These are phyloP conservation scores for Nomada fucata DNA, from an alignment of 2,888 invertebrate genomes.

Conservation along the genomic window DNA sequence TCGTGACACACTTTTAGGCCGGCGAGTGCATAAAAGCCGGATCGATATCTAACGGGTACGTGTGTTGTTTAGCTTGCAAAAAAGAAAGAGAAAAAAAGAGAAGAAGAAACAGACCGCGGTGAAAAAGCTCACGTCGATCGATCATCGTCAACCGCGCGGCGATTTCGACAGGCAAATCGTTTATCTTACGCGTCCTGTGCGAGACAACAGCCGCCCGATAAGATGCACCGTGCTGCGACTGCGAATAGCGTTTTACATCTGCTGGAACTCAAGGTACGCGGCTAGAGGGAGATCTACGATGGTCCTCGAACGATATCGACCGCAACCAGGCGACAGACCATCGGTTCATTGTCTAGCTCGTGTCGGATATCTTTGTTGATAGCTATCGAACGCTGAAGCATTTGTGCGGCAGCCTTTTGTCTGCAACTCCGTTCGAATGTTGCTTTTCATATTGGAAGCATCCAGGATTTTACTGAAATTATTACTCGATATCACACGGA, in stretches of 20 bases:
- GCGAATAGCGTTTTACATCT: no score
- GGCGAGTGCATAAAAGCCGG: slow-evolving; percentile 33
- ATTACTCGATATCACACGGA: no score
- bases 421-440: not conserved
- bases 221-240: no score
- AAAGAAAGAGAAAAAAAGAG: slow-evolving; percentile 5
- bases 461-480: no score
- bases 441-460: not conserved
- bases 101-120: not conserved
- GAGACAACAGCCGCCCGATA: not conserved
- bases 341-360: slow-evolving; percentile 13
- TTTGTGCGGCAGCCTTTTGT: not conserved
- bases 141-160: not conserved
- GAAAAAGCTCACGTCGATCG: not conserved
- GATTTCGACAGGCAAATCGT: not conserved
- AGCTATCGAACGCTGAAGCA: not conserved
- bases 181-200: not conserved
- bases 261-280: not conserved
- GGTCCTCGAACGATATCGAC: slow-evolving; percentile 16
- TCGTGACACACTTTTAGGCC: slow-evolving; percentile 46
- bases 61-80: not conserved
- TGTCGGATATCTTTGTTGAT: slow-evolving; percentile 16
- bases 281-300: not conserved
- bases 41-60: slow-evolving; percentile 33
- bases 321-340: not conserved